Evolutionary conservation across 2,797 vertebrate species (phyloP).

Genomic region (Coendou prehensilis): DNA sequence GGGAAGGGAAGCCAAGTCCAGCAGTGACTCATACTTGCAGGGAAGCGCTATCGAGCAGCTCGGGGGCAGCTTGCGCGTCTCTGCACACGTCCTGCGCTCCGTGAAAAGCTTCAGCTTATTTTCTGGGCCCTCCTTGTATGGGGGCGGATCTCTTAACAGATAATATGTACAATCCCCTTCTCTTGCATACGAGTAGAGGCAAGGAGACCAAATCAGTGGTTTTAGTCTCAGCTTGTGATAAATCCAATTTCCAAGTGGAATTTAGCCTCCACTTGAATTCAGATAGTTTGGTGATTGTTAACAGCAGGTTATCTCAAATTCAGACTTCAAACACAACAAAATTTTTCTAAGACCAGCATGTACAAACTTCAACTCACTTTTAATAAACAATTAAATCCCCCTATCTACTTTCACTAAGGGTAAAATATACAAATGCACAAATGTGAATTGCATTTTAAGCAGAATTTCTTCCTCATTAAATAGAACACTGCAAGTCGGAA

Average conservation of each 20-base stretch:
- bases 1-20: neutral
- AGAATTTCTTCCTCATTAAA: neutral
- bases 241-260: neutral
- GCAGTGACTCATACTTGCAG: neutral
- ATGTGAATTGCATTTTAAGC: neutral
- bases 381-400: neutral
- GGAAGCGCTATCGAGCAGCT: neutral
- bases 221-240: neutral
- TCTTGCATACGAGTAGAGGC: neutral
- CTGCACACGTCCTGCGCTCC: neutral
- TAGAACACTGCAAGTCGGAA: neutral
- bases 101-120: neutral
- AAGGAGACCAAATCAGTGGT: neutral
- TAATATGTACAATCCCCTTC: neutral
- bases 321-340: neutral
- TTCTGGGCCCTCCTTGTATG: neutral
- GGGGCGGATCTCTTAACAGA: neutral
- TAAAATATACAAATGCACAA: conserved; percentile 1
- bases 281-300: conserved; percentile 49
- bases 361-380: neutral
- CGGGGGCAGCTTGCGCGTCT: neutral
- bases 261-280: neutral
- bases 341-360: conserved; percentile 34
- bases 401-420: neutral
- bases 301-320: neutral